Conservation (phyloP, 2,888 invertebrate genomes). For the Habrosyne pyritoides region DNA sequence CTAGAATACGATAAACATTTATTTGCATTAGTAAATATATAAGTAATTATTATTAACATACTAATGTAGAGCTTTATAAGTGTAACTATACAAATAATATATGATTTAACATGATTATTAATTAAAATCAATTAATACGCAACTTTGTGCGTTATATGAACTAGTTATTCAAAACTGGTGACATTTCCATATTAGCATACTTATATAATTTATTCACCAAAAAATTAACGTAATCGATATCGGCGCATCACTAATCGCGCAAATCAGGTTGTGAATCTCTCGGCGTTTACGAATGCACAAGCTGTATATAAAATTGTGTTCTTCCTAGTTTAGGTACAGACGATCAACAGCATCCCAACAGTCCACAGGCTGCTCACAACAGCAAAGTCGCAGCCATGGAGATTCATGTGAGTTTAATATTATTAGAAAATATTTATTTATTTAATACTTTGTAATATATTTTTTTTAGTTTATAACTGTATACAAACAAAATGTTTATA, state of each 20-base stretch:
- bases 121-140: neutral
- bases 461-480: no score
- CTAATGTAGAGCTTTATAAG: no score
- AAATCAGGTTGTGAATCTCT: constrained; percentile 48
- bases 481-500: neutral
- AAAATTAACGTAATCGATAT: constrained; percentile 26
- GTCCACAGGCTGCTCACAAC: constrained; percentile 40
- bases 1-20: no score
- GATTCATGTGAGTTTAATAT: constrained; percentile 44
- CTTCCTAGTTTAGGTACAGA: constrained; percentile 48
- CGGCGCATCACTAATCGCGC: constrained; percentile 33
- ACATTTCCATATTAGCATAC: constrained; percentile 27
- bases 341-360: constrained; percentile 39
- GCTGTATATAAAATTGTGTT: constrained; percentile 63
- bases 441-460: neutral
- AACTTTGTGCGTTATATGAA: neutral
- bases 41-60: no score
- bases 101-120: neutral
- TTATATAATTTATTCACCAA: constrained; percentile 19
- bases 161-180: constrained; percentile 4
- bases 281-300: constrained; percentile 48
- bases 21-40: no score
- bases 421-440: constrained; percentile 5
- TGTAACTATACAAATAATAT: no score
- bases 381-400: constrained; percentile 49